Conservation (phyloP, 2,888 invertebrate genomes). For the Clistopyga incitator region DNA sequence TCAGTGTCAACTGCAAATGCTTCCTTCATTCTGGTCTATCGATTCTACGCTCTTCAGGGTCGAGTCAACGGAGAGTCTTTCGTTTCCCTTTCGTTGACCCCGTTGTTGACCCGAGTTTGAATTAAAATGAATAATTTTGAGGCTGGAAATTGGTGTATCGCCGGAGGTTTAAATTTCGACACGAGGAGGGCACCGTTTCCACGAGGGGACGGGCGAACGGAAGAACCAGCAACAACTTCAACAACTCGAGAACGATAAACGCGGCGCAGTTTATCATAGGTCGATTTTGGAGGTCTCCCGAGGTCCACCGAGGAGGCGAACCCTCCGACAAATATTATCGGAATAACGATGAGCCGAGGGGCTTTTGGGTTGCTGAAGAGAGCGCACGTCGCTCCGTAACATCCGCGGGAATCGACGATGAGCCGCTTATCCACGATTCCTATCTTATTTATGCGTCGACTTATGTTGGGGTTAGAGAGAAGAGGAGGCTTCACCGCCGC, state of each 20-base stretch:
- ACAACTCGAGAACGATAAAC: slow-evolving; percentile 43
- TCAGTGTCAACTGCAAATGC: no score
- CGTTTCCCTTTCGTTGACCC: no score
- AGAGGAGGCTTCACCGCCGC: not conserved
- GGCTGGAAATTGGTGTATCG: no score
- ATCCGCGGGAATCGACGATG: slow-evolving; percentile 41
- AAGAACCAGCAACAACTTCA: not conserved
- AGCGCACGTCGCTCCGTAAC: slow-evolving; percentile 26
- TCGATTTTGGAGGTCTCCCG: slow-evolving; percentile 60
- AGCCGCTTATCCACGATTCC: slow-evolving; percentile 52
- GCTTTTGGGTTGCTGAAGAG: slow-evolving; percentile 13
- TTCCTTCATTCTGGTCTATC: no score
- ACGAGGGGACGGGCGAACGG: not conserved
- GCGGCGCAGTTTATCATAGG: slow-evolving; percentile 61
- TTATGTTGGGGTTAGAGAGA: slow-evolving; percentile 1
- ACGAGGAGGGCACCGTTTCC: not conserved
- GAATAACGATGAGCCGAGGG: slow-evolving; percentile 35
- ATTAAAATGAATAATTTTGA: no score
- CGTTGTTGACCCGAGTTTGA: no score
- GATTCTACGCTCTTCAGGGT: no score
- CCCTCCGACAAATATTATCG: slow-evolving; percentile 60
- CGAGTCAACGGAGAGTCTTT: no score
- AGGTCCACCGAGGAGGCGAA: slow-evolving; percentile 23
- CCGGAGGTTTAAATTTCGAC: not conserved
- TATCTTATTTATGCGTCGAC: slow-evolving; percentile 57